Evolutionary conservation across 2,113 vertebrate genomes (phyloP).

Genomic region (Pterocles burchelli): DNA sequence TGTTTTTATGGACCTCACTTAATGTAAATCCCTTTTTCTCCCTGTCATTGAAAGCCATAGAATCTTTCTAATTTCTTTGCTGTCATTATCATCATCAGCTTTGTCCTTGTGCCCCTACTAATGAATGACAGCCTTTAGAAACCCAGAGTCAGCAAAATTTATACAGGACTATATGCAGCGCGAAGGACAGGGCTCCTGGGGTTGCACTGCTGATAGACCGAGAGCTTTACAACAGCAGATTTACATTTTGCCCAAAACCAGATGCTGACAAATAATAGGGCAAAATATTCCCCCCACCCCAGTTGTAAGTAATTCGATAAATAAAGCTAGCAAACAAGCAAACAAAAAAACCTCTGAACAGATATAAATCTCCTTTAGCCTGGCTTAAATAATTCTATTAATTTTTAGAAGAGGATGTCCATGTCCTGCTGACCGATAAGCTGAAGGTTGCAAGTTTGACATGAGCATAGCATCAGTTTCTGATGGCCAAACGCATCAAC

Average conservation of each 20-base stretch:
- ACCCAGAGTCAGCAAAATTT: neutral
- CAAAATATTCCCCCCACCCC: neutral
- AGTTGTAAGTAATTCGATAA: neutral
- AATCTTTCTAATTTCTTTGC: neutral
- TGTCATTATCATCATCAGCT: neutral
- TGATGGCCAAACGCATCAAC: neutral
- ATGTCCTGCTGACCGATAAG: neutral
- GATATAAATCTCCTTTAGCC: neutral
- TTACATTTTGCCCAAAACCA: neutral
- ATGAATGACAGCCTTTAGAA: neutral
- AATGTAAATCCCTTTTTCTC: neutral
- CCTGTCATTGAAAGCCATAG: neutral
- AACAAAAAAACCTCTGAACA: neutral
- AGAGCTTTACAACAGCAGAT: neutral
- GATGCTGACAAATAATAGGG: neutral
- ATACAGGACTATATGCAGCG: neutral
- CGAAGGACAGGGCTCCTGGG: neutral
- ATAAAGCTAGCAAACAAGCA: neutral
- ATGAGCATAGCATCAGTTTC: neutral
- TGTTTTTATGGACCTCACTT: neutral
- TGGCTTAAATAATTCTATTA: neutral
- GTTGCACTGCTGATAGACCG: neutral
- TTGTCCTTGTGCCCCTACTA: neutral
- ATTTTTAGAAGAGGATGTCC: neutral
- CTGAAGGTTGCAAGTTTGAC: neutral